Evolutionary conservation across 2,113 vertebrate species (phyloP), one percentile per base, ranked within the genome.

Genomic region (Gobio gobio): DNA sequence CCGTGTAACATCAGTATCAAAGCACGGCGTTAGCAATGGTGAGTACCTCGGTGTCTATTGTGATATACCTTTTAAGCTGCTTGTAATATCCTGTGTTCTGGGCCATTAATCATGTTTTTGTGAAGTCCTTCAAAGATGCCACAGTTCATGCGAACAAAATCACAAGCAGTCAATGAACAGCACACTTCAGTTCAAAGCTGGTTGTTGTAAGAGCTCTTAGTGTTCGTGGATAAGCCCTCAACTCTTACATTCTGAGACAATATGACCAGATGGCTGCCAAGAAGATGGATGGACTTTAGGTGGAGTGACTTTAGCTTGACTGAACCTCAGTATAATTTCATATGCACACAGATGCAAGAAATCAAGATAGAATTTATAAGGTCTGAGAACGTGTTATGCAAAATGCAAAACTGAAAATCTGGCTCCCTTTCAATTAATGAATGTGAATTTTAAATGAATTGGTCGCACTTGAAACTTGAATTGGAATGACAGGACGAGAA

Each of bases 201-300:
- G 75, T 85, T 83, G 89, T 85, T 86, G 87, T 79, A 59, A 26
- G 83, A 87, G 78, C 81, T 79, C 87, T 87, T 89, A 91, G 77
- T 90, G 92, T 91, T 91, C 72, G 87, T 85, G 84, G 91, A 80
- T 40, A 89, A 82, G 84, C 87, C 72, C 90, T 87, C 78, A 83
- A 87, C 87, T 88, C 87, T 64, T 85, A 85, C 88, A 87, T 89
- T 90, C 84, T 86, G 84, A 92, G 93, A 93, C 94, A 92, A 93
- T 91, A 87, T 66, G 64, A 88, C 93, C 94, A 94, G 94, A 93
- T 94, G 93, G 93, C 93, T 94, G 94, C 93, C 94, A 95, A 91
- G 89, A 93, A 94, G 94, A 94, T 94, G 93, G 92, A 95, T 95
- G 93, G 93, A 93, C 93, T 93, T 92, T 93, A 94, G 92, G 92